These are phyloP conservation scores for Leptopilina boulardi DNA, from an alignment of 1,140 invertebrate genomes.

Conservation along the genomic window DNA sequence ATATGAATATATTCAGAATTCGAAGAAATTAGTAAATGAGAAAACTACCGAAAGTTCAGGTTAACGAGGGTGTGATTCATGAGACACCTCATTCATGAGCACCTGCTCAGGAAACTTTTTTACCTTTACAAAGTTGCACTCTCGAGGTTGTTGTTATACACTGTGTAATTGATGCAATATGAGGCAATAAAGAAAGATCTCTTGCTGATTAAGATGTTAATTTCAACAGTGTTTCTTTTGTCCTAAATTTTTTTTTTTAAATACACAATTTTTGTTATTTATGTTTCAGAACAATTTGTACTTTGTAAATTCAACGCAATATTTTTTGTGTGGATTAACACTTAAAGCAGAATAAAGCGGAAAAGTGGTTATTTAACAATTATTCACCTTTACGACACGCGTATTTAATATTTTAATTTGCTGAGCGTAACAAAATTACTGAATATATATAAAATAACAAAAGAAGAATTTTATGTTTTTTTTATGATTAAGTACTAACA, in stretches of 20 bases:
- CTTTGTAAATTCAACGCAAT: background rate
- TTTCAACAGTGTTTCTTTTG: background rate
- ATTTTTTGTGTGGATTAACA: no score
- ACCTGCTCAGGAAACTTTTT: constrained; percentile 45
- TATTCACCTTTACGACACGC: no score
- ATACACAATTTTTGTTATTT: background rate
- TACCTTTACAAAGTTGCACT: background rate
- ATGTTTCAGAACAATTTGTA: background rate
- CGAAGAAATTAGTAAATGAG: constrained; percentile 23
- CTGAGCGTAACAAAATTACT: no score
- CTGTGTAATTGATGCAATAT: background rate
- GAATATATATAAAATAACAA: no score
- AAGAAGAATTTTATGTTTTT: no score
- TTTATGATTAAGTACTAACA: no score
- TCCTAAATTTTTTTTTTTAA: background rate
- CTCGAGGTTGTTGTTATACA: background rate
- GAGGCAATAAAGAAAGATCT: constrained; percentile 3
- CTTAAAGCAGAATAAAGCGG: no score
- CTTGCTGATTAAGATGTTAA: background rate
- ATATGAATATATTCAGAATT: no score
- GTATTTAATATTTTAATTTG: no score
- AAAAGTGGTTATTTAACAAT: no score
- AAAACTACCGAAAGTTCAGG: constrained; percentile 51
- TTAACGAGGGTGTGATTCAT: constrained; percentile 74
- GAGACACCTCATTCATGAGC: constrained; percentile 50